phyloP scores from a whole-genome alignment of 2,113 vertebrate genomes.

The Andinoacara biseriatus region DNA sequence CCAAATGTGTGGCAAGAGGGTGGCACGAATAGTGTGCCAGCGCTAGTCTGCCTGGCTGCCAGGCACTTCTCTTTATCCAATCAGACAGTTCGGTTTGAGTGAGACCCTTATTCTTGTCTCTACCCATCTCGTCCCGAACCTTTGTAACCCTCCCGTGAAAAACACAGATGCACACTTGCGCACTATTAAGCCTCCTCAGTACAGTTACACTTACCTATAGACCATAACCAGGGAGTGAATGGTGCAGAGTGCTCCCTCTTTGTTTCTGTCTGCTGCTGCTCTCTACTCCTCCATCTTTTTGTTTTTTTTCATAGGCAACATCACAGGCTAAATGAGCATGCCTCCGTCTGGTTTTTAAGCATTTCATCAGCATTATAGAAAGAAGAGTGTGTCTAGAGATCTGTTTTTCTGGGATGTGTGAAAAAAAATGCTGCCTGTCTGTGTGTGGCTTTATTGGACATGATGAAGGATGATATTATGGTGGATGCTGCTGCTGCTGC shows the following conservation, averaged over 20 bases:
- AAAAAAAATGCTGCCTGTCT: constrained; percentile 64
- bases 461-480: constrained; percentile 78
- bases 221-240: constrained; percentile 69
- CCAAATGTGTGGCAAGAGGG: constrained; percentile 75
- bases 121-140: constrained; percentile 62
- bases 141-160: constrained; percentile 62
- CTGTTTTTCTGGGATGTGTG: constrained; percentile 54
- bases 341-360: constrained; percentile 64
- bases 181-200: constrained; percentile 44
- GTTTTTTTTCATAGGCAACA: constrained; percentile 52
- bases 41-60: constrained; percentile 73
- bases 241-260: constrained; percentile 50
- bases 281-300: constrained; percentile 33
- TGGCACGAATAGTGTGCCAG: constrained; percentile 67
- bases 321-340: constrained; percentile 67
- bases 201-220: constrained; percentile 76
- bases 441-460: constrained; percentile 75
- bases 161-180: constrained; percentile 53
- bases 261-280: constrained; percentile 58
- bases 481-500: constrained; percentile 63
- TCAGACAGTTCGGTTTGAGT: constrained; percentile 76
- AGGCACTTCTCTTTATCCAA: constrained; percentile 76
- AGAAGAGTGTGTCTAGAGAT: constrained; percentile 62
- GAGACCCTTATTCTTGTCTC: constrained; percentile 71
- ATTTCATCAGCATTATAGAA: constrained; percentile 69